Evolutionary conservation across 2,113 vertebrate species (phyloP).

Genomic region (Myocastor coypus): DNA sequence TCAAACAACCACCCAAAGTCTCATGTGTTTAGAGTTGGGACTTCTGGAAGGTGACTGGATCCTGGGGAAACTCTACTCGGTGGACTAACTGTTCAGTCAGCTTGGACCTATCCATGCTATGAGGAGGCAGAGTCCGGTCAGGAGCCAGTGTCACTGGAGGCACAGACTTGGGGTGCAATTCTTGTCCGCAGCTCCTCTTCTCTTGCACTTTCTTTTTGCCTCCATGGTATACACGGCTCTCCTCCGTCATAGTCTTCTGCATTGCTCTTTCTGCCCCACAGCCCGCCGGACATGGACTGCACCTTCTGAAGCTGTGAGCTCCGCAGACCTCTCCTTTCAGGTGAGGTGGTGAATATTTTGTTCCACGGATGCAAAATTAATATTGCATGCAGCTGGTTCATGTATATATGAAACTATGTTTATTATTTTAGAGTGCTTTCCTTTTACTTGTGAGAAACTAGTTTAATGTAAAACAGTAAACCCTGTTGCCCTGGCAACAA

Average conservation of each 20-base stretch:
- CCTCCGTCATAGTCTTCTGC: neutral
- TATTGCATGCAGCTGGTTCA: neutral
- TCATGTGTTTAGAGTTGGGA: neutral
- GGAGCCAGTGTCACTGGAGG: neutral
- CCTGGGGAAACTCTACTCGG: neutral
- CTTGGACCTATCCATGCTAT: neutral
- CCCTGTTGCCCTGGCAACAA: neutral
- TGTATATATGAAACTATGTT: neutral
- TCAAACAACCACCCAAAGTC: neutral
- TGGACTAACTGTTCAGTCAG: neutral
- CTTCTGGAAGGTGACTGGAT: neutral
- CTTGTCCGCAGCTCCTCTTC: neutral
- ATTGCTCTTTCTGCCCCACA: neutral
- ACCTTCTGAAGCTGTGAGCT: neutral
- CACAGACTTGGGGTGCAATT: neutral
- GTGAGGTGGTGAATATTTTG: neutral
- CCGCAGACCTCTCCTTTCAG: neutral
- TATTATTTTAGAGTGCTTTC: neutral
- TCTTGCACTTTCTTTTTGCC: neutral
- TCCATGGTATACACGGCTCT: neutral
- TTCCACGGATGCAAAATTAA: neutral
- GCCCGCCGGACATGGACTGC: neutral
- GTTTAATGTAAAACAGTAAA: neutral
- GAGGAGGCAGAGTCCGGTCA: too few relatives aligned
- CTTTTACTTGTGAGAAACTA: neutral